A percentile compares a stretch with the other conserved stretches of the same genome.
Conservation (phyloP, 2,797 vertebrate species). For the Fundulus diaphanus region DNA sequence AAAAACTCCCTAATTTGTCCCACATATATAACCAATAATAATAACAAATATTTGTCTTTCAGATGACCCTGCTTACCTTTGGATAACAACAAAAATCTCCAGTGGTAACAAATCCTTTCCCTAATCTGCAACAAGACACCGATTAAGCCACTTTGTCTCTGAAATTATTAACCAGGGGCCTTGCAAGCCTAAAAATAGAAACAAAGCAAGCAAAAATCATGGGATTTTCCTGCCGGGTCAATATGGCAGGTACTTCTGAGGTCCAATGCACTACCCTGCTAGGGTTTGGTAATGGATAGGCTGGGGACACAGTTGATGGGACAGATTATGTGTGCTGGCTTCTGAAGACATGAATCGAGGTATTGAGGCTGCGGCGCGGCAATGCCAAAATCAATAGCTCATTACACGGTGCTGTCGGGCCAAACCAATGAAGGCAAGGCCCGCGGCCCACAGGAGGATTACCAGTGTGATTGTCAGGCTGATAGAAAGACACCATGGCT, state of each 20-base stretch:
- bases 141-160: slow-evolving; percentile 48
- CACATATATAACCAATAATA: background rate
- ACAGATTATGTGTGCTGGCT: slow-evolving; percentile 71
- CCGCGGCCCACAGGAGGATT: slow-evolving; percentile 64
- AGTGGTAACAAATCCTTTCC: slow-evolving; percentile 19
- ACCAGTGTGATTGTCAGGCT: slow-evolving; percentile 70
- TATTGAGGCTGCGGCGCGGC: slow-evolving; percentile 63
- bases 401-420: slow-evolving; percentile 73
- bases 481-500: slow-evolving; percentile 57
- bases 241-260: slow-evolving; percentile 36
- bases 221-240: slow-evolving; percentile 42
- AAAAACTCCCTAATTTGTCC: background rate
- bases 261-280: slow-evolving; percentile 41
- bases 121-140: slow-evolving; percentile 25
- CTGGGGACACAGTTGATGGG: slow-evolving; percentile 65
- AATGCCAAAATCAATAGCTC: slow-evolving; percentile 80
- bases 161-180: slow-evolving; percentile 36
- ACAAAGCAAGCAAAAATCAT: slow-evolving; percentile 38
- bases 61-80: background rate
- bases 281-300: slow-evolving; percentile 68
- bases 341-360: slow-evolving; percentile 70
- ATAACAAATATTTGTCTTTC: background rate
- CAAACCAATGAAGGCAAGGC: slow-evolving; percentile 40
- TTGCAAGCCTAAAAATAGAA: slow-evolving; percentile 46
- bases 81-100: slow-evolving; percentile 1